A percentile compares a stretch with the other conserved stretches of the same genome.
phyloP scores from a whole-genome alignment of 2,797 vertebrate species.

The Ptychobarbus kaznakovi region DNA sequence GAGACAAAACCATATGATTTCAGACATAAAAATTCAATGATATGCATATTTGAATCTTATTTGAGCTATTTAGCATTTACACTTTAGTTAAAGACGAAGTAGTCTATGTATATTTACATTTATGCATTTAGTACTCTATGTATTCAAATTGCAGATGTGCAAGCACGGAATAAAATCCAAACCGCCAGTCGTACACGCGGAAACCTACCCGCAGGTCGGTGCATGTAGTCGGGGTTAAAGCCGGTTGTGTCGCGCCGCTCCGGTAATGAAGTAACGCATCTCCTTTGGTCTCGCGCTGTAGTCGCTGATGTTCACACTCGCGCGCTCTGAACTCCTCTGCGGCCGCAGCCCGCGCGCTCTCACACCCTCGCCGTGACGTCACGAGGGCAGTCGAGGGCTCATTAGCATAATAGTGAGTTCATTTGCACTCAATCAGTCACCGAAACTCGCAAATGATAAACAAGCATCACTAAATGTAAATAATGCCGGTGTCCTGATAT shows the following conservation, averaged over 20 bases:
- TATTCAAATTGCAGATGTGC: not conserved
- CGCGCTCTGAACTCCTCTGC: not conserved
- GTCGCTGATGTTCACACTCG: not conserved
- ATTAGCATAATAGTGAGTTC: conserved; percentile 20
- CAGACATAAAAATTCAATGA: not conserved
- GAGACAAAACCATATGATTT: not conserved
- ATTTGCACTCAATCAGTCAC: not conserved
- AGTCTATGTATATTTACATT: too few relatives aligned
- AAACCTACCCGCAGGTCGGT: conserved; percentile 80
- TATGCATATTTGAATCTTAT: not conserved
- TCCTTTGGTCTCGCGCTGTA: not conserved
- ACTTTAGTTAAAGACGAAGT: not conserved
- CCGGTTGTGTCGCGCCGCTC: not conserved
- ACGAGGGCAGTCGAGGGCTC: not conserved
- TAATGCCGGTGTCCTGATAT: too few relatives aligned
- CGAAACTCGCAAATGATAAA: conserved; percentile 3
- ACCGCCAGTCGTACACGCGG: too few relatives aligned
- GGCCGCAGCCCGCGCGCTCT: not conserved
- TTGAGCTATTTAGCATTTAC: not conserved
- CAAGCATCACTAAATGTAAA: not conserved
- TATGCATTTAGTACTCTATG: too few relatives aligned
- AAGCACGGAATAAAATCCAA: not conserved
- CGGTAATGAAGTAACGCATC: not conserved
- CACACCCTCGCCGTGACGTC: conserved; percentile 37
- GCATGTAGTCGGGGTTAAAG: conserved; percentile 51